Conservation (phyloP, 2,888 invertebrate genomes). For the Napeogenes inachia region DNA sequence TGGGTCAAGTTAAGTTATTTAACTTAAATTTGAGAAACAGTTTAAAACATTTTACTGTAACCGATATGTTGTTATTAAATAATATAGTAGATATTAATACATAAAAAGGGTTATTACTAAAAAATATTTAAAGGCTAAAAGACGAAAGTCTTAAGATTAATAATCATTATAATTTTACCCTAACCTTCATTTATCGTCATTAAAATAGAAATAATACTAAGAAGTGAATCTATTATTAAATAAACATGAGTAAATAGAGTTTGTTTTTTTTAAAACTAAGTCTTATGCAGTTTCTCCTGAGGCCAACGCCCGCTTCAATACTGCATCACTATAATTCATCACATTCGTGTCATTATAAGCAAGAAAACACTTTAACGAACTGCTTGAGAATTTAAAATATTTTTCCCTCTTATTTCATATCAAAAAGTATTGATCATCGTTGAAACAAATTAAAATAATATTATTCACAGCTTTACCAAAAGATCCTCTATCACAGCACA, state of each 20-base stretch:
- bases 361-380: background rate
- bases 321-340: conserved; percentile 12
- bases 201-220: conserved; percentile 2
- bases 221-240: background rate
- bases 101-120: no score
- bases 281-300: conserved; percentile 30
- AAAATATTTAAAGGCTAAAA: no score
- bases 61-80: no score
- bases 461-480: conserved; percentile 8
- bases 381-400: background rate
- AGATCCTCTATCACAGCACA: conserved; percentile 24
- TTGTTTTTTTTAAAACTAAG: background rate
- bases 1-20: no score
- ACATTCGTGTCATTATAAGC: conserved; percentile 19
- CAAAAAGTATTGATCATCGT: no score
- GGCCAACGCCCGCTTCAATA: conserved; percentile 28
- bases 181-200: background rate
- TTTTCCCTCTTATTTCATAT: background rate
- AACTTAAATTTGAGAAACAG: no score
- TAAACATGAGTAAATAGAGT: background rate
- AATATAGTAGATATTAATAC: background rate
- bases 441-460: no score
- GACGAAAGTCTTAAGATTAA: no score
- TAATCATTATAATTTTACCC: no score
- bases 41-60: no score